These are phyloP conservation scores for Drosophila conformis DNA, from an alignment of 2,888 invertebrate genomes.

Conservation along the genomic window DNA sequence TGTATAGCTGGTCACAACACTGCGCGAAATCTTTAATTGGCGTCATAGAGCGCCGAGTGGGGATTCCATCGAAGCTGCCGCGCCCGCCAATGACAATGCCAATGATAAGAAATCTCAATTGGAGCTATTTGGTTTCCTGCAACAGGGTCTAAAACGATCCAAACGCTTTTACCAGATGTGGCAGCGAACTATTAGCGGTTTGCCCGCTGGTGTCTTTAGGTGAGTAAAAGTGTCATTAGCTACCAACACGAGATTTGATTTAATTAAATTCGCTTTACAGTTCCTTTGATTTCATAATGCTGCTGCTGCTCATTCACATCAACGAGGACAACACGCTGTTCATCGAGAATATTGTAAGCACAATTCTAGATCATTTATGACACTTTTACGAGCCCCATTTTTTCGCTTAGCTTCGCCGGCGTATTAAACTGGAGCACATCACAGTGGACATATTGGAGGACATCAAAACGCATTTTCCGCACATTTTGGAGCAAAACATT, in stretches of 20 bases:
- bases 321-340: conserved; percentile 87
- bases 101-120: conserved; percentile 73
- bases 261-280: conserved; percentile 79
- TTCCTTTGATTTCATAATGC: conserved; percentile 89
- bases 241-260: background rate
- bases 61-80: background rate
- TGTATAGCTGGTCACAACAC: conserved; percentile 74
- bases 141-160: conserved; percentile 81
- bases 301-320: conserved; percentile 88
- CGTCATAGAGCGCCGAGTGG: conserved; percentile 28
- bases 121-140: conserved; percentile 79
- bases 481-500: conserved; percentile 87
- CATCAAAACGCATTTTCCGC: conserved; percentile 86
- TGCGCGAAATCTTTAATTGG: conserved; percentile 80
- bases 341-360: conserved; percentile 87
- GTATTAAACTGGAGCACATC: conserved; percentile 88
- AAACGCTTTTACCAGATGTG: conserved; percentile 82
- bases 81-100: background rate
- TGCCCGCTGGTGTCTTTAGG: conserved; percentile 64
- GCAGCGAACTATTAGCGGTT: conserved; percentile 76
- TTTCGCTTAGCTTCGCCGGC: conserved; percentile 84
- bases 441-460: conserved; percentile 87
- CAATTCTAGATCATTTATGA: conserved; percentile 67
- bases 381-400: background rate
- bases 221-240: conserved; percentile 12